phyloP scores from a whole-genome alignment of 2,888 invertebrate species.

The Agonopterix alstromeriana region DNA sequence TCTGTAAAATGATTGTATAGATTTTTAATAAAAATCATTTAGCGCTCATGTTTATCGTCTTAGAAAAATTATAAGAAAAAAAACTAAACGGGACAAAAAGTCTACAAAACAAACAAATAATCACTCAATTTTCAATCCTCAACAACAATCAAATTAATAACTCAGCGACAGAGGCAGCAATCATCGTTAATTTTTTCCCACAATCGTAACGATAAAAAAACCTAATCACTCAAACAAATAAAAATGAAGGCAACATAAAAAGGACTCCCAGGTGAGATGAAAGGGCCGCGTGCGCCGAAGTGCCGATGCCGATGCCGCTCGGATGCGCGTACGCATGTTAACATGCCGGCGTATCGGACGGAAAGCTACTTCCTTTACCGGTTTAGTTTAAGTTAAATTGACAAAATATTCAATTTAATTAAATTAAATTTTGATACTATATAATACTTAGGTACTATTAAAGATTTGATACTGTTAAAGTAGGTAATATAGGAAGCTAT shows the following conservation, averaged over 20 bases:
- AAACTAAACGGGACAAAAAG: too few relatives aligned
- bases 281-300: slow-evolving; percentile 41
- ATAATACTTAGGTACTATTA: too few relatives aligned
- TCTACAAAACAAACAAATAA: too few relatives aligned
- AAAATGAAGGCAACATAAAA: slow-evolving; percentile 39
- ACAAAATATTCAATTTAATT: slow-evolving; percentile 9
- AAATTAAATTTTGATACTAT: too few relatives aligned
- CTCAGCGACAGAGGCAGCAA: slow-evolving; percentile 36
- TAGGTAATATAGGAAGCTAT: too few relatives aligned
- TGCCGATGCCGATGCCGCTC: slow-evolving; percentile 8
- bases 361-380: slow-evolving; percentile 52
- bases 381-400: slow-evolving; percentile 16
- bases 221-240: slow-evolving; percentile 54
- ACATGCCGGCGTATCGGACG: slow-evolving; percentile 33
- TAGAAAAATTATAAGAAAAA: too few relatives aligned
- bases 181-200: slow-evolving; percentile 55
- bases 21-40: too few relatives aligned
- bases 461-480: too few relatives aligned
- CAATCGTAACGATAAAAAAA: slow-evolving; percentile 53
- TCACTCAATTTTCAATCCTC: slow-evolving; percentile 31
- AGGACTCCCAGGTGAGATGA: slow-evolving; percentile 66
- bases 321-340: slow-evolving; percentile 43
- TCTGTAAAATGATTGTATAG: too few relatives aligned
- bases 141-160: slow-evolving; percentile 57
- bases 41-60: too few relatives aligned